Evolutionary conservation across 2,113 vertebrate genomes (phyloP).

Genomic region (Donacobius atricapilla): DNA sequence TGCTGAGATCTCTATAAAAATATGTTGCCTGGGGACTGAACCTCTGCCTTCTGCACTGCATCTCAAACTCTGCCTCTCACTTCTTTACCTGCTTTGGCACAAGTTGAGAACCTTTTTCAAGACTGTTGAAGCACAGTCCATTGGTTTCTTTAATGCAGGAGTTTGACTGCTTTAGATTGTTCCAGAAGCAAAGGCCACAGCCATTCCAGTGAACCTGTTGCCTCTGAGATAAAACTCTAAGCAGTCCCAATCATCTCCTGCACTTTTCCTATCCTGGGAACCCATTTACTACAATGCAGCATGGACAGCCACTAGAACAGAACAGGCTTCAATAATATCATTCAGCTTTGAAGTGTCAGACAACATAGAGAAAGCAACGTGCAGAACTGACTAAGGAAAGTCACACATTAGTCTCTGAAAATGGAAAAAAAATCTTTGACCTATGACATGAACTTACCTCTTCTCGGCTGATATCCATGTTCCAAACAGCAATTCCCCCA

Average conservation of each 20-base stretch:
- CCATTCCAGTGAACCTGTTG: not conserved
- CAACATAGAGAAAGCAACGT: not conserved
- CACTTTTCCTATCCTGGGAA: not conserved
- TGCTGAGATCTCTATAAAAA: not conserved
- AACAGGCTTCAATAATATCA: not conserved
- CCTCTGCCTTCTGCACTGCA: not conserved
- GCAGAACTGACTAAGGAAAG: not conserved
- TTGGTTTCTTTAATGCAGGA: not conserved
- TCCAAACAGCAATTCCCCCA: conserved; percentile 95
- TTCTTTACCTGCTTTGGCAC: not conserved
- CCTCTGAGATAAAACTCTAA: not conserved
- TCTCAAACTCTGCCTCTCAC: not conserved
- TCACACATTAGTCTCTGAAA: not conserved
- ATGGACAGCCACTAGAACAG: not conserved
- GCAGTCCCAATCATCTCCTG: not conserved
- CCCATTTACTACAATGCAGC: not conserved
- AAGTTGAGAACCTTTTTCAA: not conserved
- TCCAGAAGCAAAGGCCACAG: not conserved
- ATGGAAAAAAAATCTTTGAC: not conserved
- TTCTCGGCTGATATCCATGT: conserved; percentile 92
- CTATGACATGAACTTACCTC: conserved; percentile 76
- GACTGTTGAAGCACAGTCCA: not conserved
- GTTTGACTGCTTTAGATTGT: not conserved
- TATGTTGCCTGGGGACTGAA: not conserved
- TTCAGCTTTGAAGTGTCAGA: not conserved